Evolutionary conservation across 2,888 invertebrate genomes (phyloP).

Genomic region (Flexamia atlantica): DNA sequence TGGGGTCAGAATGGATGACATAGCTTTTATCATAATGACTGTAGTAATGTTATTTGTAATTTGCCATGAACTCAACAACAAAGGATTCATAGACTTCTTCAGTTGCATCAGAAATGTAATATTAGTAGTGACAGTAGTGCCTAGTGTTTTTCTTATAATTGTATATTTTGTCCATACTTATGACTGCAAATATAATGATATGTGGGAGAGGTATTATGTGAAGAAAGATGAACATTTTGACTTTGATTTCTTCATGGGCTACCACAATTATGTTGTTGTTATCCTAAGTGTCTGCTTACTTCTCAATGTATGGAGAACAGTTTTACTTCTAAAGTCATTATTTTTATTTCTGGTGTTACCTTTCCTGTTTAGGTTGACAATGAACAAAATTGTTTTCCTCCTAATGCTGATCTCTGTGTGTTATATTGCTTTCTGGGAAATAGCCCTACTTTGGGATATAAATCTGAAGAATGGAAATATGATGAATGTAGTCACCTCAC

Average conservation of each 20-base stretch:
- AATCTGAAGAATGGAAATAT: neutral
- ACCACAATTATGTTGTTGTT: neutral
- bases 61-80: neutral
- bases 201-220: neutral
- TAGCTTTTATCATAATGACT: neutral
- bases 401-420: neutral
- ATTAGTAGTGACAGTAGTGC: neutral
- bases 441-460: neutral
- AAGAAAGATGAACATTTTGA: neutral
- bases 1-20: neutral
- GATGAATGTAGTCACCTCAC: neutral
- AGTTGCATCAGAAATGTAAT: neutral
- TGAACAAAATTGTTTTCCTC: neutral
- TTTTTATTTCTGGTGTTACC: neutral
- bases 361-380: neutral
- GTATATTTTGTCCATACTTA: neutral
- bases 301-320: neutral
- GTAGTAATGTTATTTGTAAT: neutral
- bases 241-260: neutral
- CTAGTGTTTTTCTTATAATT: neutral
- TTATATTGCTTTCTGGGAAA: neutral
- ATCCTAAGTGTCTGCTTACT: neutral
- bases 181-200: neutral
- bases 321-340: neutral
- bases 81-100: neutral